Evolutionary conservation across 1,140 invertebrate genomes (phyloP).

Genomic region (Archegozetes longisetosus): DNA sequence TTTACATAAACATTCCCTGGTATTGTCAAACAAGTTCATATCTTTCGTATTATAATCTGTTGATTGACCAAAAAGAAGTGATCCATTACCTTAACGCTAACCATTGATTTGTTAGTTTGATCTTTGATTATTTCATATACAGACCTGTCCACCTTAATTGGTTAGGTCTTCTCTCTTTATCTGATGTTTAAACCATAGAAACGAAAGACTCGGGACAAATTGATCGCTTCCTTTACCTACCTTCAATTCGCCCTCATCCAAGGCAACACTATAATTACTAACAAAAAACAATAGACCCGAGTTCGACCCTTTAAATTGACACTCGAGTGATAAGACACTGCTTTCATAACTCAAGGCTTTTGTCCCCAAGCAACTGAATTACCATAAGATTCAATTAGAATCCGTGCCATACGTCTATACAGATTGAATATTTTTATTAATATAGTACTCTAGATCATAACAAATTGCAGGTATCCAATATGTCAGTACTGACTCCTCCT

Average conservation of each 20-base stretch:
- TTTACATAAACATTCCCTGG: too few relatives aligned
- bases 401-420: constrained; percentile 86
- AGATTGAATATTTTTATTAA: constrained; percentile 97
- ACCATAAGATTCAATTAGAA: constrained; percentile 84
- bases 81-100: neutral
- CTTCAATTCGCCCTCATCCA: constrained; percentile 64
- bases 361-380: constrained; percentile 97
- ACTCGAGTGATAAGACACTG: constrained; percentile 77
- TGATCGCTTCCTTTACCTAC: constrained; percentile 69
- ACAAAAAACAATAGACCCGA: constrained; percentile 49
- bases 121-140: neutral
- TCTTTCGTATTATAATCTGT: constrained; percentile 5
- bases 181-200: constrained; percentile 47
- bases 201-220: constrained; percentile 47
- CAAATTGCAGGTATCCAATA: constrained; percentile 84
- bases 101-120: neutral
- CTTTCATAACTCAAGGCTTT: constrained; percentile 66
- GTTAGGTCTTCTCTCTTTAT: constrained; percentile 31
- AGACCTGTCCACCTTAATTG: constrained; percentile 15
- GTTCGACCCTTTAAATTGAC: constrained; percentile 71
- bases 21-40: too few relatives aligned
- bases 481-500: constrained; percentile 76
- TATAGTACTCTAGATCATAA: constrained; percentile 87
- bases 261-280: constrained; percentile 69
- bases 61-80: neutral